Conservation (phyloP, 2,888 invertebrate species). For the Allolobophora icterica region DNA sequence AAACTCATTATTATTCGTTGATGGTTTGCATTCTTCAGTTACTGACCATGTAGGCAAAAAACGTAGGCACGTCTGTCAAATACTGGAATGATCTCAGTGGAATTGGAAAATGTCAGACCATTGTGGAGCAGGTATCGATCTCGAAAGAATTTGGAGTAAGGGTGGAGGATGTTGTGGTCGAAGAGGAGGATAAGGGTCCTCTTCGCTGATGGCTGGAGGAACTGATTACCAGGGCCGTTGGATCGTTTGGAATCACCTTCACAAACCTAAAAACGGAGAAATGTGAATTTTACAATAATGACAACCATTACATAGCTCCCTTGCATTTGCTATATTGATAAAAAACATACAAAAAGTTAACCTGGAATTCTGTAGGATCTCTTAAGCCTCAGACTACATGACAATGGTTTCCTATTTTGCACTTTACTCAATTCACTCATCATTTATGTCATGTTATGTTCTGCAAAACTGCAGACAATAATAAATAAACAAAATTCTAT, state of each 20-base stretch:
- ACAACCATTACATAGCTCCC: background rate
- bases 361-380: too few species aligned
- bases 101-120: background rate
- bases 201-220: background rate
- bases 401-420: too few species aligned
- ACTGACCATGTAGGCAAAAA: background rate
- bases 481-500: too few species aligned
- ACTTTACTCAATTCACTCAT: too few species aligned
- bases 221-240: background rate
- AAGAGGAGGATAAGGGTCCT: background rate
- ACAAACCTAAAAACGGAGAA: slow-evolving; percentile 18
- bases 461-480: too few species aligned
- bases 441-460: too few species aligned
- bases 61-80: background rate
- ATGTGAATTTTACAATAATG: background rate
- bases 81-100: background rate
- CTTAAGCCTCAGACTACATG: too few species aligned
- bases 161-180: background rate
- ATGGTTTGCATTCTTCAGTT: background rate
- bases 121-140: background rate
- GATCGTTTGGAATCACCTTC: slow-evolving; percentile 18
- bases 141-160: background rate
- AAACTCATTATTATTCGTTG: background rate
- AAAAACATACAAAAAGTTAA: background rate
- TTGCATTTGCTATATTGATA: background rate